A percentile compares a stretch with the other conserved stretches of the same genome.
These are phyloP conservation scores for Hyperoplus immaculatus DNA, from an alignment of 2,797 vertebrate species.

Conservation along the genomic window DNA sequence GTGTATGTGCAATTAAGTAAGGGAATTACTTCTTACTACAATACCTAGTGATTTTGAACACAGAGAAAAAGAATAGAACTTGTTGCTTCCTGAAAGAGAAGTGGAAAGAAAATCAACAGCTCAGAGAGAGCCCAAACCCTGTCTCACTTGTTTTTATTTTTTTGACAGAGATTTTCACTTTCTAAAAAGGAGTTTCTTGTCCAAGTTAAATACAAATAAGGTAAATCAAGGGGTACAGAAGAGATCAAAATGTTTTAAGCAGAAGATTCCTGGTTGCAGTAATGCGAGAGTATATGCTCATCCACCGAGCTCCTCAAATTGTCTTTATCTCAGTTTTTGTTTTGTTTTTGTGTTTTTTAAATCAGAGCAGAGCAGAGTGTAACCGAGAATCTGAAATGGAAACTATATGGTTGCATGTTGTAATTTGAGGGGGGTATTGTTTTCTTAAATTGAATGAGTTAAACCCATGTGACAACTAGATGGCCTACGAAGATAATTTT, in stretches of 20 bases:
- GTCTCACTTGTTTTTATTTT: constrained; percentile 2
- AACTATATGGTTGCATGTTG: constrained; percentile 3
- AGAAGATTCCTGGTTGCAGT: constrained; percentile 46
- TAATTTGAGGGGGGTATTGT: neutral
- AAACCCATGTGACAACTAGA: neutral
- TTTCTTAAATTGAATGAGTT: constrained; percentile 6
- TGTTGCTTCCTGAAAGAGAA: constrained; percentile 19
- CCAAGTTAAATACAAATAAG: neutral
- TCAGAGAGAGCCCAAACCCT: constrained; percentile 19
- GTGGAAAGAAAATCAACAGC: constrained; percentile 40
- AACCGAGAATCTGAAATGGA: constrained; percentile 19
- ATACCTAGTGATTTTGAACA: constrained; percentile 15
- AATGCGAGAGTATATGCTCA: constrained; percentile 29
- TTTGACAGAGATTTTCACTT: neutral
- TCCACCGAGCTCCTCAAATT: constrained; percentile 36
- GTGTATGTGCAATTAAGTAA: constrained; percentile 1
- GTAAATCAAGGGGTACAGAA: constrained; percentile 25
- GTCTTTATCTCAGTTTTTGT: constrained; percentile 10
- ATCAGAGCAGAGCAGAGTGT: constrained; percentile 12
- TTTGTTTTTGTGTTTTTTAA: neutral
- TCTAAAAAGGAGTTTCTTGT: neutral
- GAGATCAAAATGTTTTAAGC: constrained; percentile 62
- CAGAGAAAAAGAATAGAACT: neutral
- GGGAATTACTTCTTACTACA: constrained; percentile 16
- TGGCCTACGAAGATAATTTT: neutral